phyloP scores from a whole-genome alignment of 2,888 invertebrate species.

The Xestia xanthographa region DNA sequence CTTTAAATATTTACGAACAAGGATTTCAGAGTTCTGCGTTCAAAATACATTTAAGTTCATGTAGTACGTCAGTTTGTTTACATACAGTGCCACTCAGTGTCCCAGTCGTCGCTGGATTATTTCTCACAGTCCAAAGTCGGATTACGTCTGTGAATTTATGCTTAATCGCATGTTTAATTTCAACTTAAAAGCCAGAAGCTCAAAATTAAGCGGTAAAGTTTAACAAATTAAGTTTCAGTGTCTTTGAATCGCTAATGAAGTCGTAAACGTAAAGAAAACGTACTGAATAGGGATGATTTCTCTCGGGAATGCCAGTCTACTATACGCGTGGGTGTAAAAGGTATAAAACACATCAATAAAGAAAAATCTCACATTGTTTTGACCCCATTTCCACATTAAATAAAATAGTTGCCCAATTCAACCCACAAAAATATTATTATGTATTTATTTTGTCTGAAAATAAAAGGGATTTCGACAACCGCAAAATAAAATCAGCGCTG shows the following conservation, averaged over 20 bases:
- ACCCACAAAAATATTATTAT: not conserved
- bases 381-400: not conserved
- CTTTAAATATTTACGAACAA: conserved; percentile 37
- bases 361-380: not conserved
- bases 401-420: conserved; percentile 11
- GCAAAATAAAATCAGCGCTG: conserved; percentile 36
- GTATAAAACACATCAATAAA: conserved; percentile 1
- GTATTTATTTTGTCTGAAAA: conserved; percentile 8
- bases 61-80: conserved; percentile 34
- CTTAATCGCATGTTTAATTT: conserved; percentile 52
- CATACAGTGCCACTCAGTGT: conserved; percentile 26
- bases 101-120: conserved; percentile 39
- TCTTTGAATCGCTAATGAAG: conserved; percentile 34
- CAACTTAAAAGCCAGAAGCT: conserved; percentile 46
- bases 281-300: conserved; percentile 8
- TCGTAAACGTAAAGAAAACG: conserved; percentile 36
- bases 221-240: conserved; percentile 46
- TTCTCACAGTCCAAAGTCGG: conserved; percentile 35
- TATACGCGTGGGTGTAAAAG: not conserved
- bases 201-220: conserved; percentile 51
- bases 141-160: conserved; percentile 40
- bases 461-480: conserved; percentile 6
- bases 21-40: conserved; percentile 18
- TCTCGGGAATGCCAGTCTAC: not conserved
- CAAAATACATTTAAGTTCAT: conserved; percentile 44